These are phyloP conservation scores for Diuraphis noxia DNA, from an alignment of 1,140 invertebrate species.

Conservation along the genomic window DNA sequence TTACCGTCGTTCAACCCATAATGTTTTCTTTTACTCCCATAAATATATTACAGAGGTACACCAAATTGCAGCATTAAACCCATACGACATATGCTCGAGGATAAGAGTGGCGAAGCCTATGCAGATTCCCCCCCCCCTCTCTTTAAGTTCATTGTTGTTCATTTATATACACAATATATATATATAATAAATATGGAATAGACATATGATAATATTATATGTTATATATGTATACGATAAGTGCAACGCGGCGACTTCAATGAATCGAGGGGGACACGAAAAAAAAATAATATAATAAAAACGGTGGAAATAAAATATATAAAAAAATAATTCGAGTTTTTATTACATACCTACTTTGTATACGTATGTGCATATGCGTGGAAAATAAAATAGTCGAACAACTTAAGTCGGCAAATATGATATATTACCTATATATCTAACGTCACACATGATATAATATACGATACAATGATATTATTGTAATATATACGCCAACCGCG, in stretches of 20 bases:
- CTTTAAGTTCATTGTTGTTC: not conserved
- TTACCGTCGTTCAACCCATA: not conserved
- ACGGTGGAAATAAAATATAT: slow-evolving; percentile 13
- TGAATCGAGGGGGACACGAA: not conserved
- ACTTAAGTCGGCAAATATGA: slow-evolving; percentile 1
- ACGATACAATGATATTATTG: too few relatives aligned
- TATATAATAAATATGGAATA: not conserved
- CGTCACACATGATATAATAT: too few relatives aligned
- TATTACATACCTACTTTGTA: not conserved
- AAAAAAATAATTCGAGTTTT: not conserved
- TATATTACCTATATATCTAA: not conserved
- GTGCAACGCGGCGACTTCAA: not conserved
- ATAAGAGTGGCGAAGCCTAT: too few relatives aligned
- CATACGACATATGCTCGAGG: too few relatives aligned
- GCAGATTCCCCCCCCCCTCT: too few relatives aligned
- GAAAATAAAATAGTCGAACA: not conserved
- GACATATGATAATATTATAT: not conserved
- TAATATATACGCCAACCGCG: too few relatives aligned
- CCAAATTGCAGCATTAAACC: not conserved
- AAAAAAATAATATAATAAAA: not conserved
- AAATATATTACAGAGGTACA: not conserved
- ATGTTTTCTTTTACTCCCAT: not conserved
- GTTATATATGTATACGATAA: not conserved
- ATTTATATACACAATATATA: not conserved
- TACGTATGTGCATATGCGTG: not conserved